These are phyloP conservation scores for Stenodera caucasica DNA, from an alignment of 2,888 invertebrate genomes.

Conservation along the genomic window DNA sequence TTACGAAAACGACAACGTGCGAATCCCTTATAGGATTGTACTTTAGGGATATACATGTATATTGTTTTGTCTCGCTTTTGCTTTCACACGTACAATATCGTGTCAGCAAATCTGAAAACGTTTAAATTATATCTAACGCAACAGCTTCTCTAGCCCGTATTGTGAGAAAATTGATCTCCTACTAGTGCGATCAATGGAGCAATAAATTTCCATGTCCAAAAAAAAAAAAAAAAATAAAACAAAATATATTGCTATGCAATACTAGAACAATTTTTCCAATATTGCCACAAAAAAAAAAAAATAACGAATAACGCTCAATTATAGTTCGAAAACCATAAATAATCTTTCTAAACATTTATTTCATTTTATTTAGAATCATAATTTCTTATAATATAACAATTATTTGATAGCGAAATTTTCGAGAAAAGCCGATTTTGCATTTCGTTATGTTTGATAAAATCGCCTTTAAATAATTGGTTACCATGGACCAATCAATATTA, in stretches of 20 bases:
- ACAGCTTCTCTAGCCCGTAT: neutral
- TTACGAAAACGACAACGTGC: constrained; percentile 35
- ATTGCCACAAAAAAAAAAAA: too few relatives aligned
- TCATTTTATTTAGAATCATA: constrained; percentile 27
- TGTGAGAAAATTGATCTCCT: neutral
- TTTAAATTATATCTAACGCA: neutral
- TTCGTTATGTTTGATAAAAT: constrained; percentile 9
- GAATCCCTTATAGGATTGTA: constrained; percentile 26
- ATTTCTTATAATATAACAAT: constrained; percentile 21
- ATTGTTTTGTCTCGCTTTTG: too few relatives aligned
- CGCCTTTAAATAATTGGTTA: constrained; percentile 13
- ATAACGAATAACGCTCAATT: too few relatives aligned
- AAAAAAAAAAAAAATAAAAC: neutral
- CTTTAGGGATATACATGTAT: too few relatives aligned
- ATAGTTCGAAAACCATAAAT: too few relatives aligned
- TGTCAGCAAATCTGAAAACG: neutral
- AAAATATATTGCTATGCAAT: neutral
- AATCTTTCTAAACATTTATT: too few relatives aligned
- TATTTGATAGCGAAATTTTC: constrained; percentile 16
- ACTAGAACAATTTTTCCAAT: too few relatives aligned
- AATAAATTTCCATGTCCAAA: neutral
- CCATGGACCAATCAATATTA: constrained; percentile 18
- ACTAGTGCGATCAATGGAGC: neutral
- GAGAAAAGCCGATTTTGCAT: constrained; percentile 16
- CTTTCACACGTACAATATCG: neutral